Base-by-base conservation (phyloP, 1,140 invertebrate species). In the Neuroterus valhalla region DNA sequence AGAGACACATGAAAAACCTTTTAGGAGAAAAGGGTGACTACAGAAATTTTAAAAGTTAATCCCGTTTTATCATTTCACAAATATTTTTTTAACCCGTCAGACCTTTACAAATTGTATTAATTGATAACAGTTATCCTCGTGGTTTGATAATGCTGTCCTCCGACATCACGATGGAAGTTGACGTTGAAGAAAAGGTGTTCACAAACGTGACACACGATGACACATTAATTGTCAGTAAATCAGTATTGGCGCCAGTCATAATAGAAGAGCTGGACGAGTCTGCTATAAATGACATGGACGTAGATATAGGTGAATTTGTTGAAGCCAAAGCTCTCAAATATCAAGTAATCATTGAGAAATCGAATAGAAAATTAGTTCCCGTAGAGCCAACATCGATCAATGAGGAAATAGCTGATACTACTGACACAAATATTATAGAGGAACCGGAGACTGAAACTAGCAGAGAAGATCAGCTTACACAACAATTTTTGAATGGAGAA, bases 401-500 rank as follows among this genome's bases (percentile, higher is more conserved):
- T 45, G 72, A 26, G 48, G 74, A 21, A 74, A 70, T 43, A n/a
- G 62, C 68, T 19, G 72, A 81, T 52, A 71, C 74, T n/a, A 52
- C 48, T 4, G 76, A 76, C 48, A 66, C 76, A 26, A 77, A 78
- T 38, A 73, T 50, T 48, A 62, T 66, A 1, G 75, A 81, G 19
- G 4, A 77, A 1, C 50, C 74, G 12, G 78, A 78, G 19, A 69
- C 70, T 14, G 80, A 84, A 78, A 75, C 78, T 14, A 87, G 89
- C 38, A 87, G 91, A 74, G 91, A 92, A 81, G 89, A 91, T 76
- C 80, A 84, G 23, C 84, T 94, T 19, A 94, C 93, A 1, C 92
- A 91, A 74, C 93, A 93, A 78, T 94, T 94, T 90, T 86, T 95
- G 52, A 92, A 91, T 82, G 94, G 94, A 10, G 91, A 94, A 82